A percentile compares a stretch with the other conserved stretches of the same genome.
Evolutionary conservation across 2,797 vertebrate species (phyloP).

Genomic region (Balearica regulorum): DNA sequence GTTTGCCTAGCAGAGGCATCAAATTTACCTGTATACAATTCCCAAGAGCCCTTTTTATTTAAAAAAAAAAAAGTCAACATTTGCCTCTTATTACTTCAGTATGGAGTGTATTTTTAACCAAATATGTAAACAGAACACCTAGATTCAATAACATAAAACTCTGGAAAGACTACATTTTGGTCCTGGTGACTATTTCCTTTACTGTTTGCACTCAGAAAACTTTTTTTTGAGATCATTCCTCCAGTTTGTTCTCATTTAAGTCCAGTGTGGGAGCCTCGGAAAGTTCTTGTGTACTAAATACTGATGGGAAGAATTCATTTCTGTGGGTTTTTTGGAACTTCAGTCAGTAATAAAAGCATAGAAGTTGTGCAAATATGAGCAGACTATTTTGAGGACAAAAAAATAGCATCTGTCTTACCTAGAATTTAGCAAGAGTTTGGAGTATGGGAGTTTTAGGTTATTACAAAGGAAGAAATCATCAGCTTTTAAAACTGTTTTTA

Average conservation of each 20-base stretch:
- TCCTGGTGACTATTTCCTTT: background rate
- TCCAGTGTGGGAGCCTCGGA: background rate
- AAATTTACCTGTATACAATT: background rate
- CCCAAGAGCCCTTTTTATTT: background rate
- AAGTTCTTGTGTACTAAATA: background rate
- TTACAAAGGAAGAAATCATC: background rate
- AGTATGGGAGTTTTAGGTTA: background rate
- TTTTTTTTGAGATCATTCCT: background rate
- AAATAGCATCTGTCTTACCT: background rate
- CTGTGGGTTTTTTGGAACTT: background rate
- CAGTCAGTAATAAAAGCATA: background rate
- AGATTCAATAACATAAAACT: background rate
- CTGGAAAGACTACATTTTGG: background rate
- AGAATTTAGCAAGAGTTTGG: too few relatives aligned
- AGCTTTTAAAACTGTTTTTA: background rate
- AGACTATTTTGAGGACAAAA: background rate
- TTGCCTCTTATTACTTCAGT: background rate
- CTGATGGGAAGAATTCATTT: background rate
- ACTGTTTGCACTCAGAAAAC: background rate
- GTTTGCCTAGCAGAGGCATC: background rate
- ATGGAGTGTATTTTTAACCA: background rate
- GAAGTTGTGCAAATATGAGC: background rate
- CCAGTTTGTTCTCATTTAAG: background rate
- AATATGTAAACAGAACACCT: background rate
- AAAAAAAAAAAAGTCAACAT: background rate